Conservation (phyloP, 2,113 vertebrate species). For the Lagenorhynchus albirostris region DNA sequence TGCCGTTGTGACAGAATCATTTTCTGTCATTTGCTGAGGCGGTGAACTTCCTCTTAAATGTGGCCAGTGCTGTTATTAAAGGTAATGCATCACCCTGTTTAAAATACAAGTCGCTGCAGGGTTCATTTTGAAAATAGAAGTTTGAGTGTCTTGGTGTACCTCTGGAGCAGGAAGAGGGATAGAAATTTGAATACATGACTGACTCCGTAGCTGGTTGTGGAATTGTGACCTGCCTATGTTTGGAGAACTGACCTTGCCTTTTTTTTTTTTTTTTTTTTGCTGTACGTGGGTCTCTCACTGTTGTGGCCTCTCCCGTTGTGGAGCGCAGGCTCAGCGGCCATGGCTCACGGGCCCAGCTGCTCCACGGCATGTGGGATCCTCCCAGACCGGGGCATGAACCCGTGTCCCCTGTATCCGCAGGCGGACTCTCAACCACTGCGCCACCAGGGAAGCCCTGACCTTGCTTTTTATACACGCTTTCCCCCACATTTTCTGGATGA, state of each 20-base stretch:
- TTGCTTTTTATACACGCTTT: background rate
- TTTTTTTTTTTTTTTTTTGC: background rate
- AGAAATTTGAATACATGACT: background rate
- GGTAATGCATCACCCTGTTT: conserved; percentile 25
- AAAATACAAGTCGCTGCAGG: conserved; percentile 47
- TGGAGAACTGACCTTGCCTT: background rate
- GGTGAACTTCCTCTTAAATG: conserved; percentile 62
- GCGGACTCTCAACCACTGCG: too few species aligned
- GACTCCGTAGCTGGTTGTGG: background rate
- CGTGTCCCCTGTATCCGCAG: too few species aligned
- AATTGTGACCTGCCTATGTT: background rate
- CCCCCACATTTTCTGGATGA: background rate
- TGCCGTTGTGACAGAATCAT: conserved; percentile 57
- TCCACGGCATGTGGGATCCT: too few species aligned
- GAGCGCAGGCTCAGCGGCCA: too few species aligned
- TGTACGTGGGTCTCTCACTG: fast-evolving
- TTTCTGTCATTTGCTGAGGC: conserved; percentile 60
- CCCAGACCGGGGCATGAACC: fast-evolving
- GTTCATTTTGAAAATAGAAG: conserved; percentile 3
- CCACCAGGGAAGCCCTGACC: too few species aligned
- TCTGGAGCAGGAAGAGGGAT: background rate
- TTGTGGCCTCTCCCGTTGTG: too few species aligned
- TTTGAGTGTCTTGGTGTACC: background rate
- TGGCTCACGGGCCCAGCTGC: too few species aligned
- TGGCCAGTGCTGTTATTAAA: conserved; percentile 54